phyloP scores from a whole-genome alignment of 35 echinoderm and acorn worm genomes.

The Apostichopus japonicus region DNA sequence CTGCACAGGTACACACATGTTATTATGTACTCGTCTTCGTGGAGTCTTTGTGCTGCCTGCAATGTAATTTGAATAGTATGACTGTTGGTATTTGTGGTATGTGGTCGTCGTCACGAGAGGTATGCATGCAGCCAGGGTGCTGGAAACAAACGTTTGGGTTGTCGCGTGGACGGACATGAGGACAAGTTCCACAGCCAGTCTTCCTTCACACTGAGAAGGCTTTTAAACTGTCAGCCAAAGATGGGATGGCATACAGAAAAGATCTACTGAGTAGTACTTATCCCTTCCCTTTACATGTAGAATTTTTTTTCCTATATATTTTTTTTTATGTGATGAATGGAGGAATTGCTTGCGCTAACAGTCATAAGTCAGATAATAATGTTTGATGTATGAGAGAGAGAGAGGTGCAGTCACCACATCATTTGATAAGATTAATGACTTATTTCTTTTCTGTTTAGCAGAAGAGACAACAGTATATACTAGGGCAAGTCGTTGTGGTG shows the following conservation, averaged over 20 bases:
- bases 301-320: not conserved
- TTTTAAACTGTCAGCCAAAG: conserved; percentile 56
- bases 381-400: not conserved
- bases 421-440: not conserved
- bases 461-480: no score
- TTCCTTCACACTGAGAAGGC: not conserved
- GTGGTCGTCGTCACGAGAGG: conserved; percentile 29
- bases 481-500: no score
- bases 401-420: not conserved
- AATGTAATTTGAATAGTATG: not conserved
- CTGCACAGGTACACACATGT: not conserved
- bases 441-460: not conserved
- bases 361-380: not conserved
- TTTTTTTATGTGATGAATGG: not conserved
- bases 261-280: not conserved
- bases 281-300: not conserved
- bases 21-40: not conserved
- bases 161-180: not conserved
- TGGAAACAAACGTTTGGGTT: no score
- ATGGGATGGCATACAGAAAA: conserved; percentile 28
- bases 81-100: conserved; percentile 30
- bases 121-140: not conserved
- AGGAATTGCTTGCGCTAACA: not conserved
- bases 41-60: not conserved
- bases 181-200: not conserved